Evolutionary conservation across 2,888 invertebrate species (phyloP).

Genomic region (Drosophila anomalata): DNA sequence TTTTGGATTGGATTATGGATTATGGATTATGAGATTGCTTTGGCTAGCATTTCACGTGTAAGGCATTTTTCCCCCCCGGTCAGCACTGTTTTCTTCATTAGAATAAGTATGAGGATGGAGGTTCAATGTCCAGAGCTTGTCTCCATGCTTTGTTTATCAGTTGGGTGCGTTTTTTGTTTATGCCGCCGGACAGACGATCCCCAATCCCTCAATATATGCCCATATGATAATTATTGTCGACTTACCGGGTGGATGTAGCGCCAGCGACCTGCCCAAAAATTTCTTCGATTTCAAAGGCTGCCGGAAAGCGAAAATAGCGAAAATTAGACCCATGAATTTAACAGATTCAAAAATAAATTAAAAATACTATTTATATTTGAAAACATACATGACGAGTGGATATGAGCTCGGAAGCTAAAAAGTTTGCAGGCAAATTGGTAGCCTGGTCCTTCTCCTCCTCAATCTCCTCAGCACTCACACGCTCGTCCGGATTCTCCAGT

Average conservation of each 20-base stretch:
- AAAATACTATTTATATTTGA: background rate
- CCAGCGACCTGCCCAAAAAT: background rate
- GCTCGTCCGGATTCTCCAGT: background rate
- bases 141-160: conserved; percentile 14
- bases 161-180: conserved; percentile 15
- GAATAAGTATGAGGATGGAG: background rate
- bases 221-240: conserved; percentile 3
- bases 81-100: background rate
- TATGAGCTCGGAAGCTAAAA: background rate
- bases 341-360: too few relatives aligned
- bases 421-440: background rate
- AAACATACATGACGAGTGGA: background rate
- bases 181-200: conserved; percentile 13
- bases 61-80: background rate
- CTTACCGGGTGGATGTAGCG: conserved; percentile 6
- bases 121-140: conserved; percentile 11
- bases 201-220: background rate
- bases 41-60: background rate
- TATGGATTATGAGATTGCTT: background rate
- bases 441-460: conserved; percentile 1
- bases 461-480: background rate
- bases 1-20: background rate
- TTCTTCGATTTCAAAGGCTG: background rate
- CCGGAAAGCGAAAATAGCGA: background rate
- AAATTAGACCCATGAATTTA: background rate